These are phyloP conservation scores for Rhogogaster chlorosoma DNA, from an alignment of 2,888 invertebrate genomes.

Conservation along the genomic window DNA sequence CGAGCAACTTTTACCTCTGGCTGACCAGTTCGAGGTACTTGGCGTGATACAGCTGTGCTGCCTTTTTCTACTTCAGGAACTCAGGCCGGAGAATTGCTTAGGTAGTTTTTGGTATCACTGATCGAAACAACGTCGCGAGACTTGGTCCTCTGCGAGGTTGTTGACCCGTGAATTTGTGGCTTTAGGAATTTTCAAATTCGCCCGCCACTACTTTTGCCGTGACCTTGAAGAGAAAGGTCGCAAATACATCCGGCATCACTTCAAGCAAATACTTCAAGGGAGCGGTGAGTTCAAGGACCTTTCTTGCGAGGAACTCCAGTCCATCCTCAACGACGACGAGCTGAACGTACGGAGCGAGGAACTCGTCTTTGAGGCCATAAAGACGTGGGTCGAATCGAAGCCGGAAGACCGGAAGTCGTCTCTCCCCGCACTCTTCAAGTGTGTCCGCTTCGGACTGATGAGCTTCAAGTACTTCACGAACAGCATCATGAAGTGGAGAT, in stretches of 20 bases:
- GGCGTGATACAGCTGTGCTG: constrained; percentile 87
- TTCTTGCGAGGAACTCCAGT: constrained; percentile 81
- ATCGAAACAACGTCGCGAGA: background rate
- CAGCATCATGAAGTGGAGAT: constrained; percentile 81
- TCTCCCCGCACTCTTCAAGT: constrained; percentile 82
- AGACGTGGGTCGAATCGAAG: constrained; percentile 85
- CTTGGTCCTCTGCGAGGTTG: background rate
- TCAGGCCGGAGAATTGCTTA: constrained; percentile 85
- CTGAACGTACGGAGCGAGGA: constrained; percentile 87
- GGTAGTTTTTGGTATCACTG: constrained; percentile 66
- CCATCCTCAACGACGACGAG: constrained; percentile 85
- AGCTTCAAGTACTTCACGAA: constrained; percentile 81
- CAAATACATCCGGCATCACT: constrained; percentile 81
- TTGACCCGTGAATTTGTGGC: background rate
- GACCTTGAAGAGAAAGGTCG: constrained; percentile 83
- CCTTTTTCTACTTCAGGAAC: constrained; percentile 82
- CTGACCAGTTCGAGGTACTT: constrained; percentile 87
- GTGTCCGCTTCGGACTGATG: constrained; percentile 85
- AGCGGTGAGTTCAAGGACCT: constrained; percentile 84
- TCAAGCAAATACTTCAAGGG: constrained; percentile 82
- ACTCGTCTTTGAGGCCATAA: constrained; percentile 86
- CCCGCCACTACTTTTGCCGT: constrained; percentile 85
- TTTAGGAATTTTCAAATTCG: constrained; percentile 84
- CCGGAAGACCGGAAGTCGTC: constrained; percentile 79
- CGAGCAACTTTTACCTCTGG: constrained; percentile 84